A percentile compares a stretch with the other conserved stretches of the same genome.
Evolutionary conservation across 23 tunicate species (phyloP).

Genomic region (Trididemnum nubilum): DNA sequence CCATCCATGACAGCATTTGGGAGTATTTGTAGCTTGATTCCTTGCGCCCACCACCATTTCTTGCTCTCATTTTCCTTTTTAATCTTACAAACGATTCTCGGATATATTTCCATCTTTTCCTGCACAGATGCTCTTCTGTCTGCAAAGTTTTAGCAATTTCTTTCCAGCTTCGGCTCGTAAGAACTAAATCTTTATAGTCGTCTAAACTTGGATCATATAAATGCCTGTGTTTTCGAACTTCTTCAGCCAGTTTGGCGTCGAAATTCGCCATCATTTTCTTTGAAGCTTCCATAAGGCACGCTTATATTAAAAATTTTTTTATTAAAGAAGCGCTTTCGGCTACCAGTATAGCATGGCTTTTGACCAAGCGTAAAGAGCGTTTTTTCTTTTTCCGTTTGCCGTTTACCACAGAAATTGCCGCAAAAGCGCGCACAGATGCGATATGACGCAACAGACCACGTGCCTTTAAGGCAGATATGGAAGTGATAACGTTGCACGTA

Average conservation of each 20-base stretch:
- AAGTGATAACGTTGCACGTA: no score
- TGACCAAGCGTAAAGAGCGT: no score
- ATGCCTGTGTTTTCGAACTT: not conserved
- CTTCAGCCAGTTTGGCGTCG: not conserved
- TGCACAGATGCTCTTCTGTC: not conserved
- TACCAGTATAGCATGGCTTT: no score
- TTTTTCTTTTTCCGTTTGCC: no score
- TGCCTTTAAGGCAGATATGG: no score
- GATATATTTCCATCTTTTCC: slow-evolving; percentile 7
- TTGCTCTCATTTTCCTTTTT: slow-evolving; percentile 11
- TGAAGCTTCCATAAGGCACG: no score
- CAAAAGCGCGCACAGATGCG: no score
- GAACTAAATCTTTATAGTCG: not conserved
- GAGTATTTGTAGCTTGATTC: not conserved
- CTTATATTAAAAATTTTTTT: no score
- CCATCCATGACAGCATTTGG: not conserved
- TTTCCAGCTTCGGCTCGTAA: not conserved
- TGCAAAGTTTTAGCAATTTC: slow-evolving; percentile 3
- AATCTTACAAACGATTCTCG: not conserved
- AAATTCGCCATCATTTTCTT: not conserved
- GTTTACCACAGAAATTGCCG: no score
- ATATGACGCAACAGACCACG: no score
- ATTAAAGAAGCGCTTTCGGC: no score
- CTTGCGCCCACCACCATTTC: not conserved
- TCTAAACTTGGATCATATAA: not conserved